A percentile compares a stretch with the other conserved stretches of the same genome.
Conservation (phyloP, 2,113 vertebrate genomes). For the Cyanoliseus patagonus region DNA sequence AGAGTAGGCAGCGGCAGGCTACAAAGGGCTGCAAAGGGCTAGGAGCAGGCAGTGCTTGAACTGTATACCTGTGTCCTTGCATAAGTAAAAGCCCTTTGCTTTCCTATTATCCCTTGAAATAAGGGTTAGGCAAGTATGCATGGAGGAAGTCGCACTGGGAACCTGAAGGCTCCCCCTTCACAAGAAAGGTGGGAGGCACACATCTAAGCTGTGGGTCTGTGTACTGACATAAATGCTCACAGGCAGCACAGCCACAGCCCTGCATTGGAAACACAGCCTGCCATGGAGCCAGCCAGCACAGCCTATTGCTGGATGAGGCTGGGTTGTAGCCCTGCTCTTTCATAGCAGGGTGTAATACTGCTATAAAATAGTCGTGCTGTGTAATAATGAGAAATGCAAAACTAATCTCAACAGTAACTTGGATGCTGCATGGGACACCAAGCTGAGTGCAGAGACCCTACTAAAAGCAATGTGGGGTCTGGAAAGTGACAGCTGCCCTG, state of each 20-base stretch:
- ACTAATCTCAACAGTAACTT: neutral
- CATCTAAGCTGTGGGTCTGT: neutral
- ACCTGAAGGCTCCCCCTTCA: neutral
- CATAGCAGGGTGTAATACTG: neutral
- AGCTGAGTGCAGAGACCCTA: neutral
- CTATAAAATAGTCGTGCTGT: neutral
- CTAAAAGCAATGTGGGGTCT: neutral
- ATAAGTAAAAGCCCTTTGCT: neutral
- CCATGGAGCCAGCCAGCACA: neutral
- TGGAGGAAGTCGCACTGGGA: neutral
- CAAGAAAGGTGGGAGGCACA: neutral
- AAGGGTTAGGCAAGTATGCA: neutral
- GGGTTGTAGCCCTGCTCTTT: neutral
- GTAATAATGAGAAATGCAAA: neutral
- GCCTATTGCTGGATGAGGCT: fast-evolving
- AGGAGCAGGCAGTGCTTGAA: neutral
- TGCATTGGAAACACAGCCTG: no score
- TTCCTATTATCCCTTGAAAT: neutral
- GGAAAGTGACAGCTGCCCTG: neutral
- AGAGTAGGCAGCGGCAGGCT: neutral
- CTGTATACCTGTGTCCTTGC: neutral
- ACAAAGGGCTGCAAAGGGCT: neutral
- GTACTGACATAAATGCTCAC: fast-evolving
- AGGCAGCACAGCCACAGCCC: neutral
- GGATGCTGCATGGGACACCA: neutral